phyloP scores from a whole-genome alignment of 2,888 invertebrate species.

The Pheosia gnoma region DNA sequence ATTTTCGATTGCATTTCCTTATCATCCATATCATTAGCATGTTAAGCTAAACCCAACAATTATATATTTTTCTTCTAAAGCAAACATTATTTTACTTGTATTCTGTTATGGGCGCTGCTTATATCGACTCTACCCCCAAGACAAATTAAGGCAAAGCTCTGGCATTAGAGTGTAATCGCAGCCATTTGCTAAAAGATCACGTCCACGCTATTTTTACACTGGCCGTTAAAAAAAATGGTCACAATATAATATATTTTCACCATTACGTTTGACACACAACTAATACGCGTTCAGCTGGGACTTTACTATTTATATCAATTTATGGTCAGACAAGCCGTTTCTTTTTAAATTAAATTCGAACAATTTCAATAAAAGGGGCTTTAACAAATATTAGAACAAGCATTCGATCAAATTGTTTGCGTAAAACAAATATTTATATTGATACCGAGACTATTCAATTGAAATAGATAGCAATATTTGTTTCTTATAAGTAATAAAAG shows the following conservation, averaged over 20 bases:
- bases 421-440: neutral
- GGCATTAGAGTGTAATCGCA: slow-evolving; percentile 51
- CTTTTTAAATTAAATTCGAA: slow-evolving; percentile 8
- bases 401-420: slow-evolving; percentile 2
- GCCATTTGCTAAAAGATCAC: slow-evolving; percentile 61
- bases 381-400: neutral
- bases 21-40: slow-evolving; percentile 23
- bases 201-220: slow-evolving; percentile 50
- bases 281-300: slow-evolving; percentile 17
- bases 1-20: neutral
- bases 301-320: slow-evolving; percentile 27
- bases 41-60: slow-evolving; percentile 30
- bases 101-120: slow-evolving; percentile 49
- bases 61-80: slow-evolving; percentile 29
- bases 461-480: neutral
- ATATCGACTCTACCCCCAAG: slow-evolving; percentile 46
- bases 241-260: slow-evolving; percentile 20
- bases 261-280: slow-evolving; percentile 19
- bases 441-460: neutral
- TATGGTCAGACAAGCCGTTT: slow-evolving; percentile 13
- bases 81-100: slow-evolving; percentile 53
- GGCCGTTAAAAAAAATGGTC: slow-evolving; percentile 50
- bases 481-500: no score
- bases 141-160: slow-evolving; percentile 47
- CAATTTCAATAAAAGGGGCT: neutral